Conservation (phyloP, 2,797 vertebrate species). For the Erethizon dorsatum region DNA sequence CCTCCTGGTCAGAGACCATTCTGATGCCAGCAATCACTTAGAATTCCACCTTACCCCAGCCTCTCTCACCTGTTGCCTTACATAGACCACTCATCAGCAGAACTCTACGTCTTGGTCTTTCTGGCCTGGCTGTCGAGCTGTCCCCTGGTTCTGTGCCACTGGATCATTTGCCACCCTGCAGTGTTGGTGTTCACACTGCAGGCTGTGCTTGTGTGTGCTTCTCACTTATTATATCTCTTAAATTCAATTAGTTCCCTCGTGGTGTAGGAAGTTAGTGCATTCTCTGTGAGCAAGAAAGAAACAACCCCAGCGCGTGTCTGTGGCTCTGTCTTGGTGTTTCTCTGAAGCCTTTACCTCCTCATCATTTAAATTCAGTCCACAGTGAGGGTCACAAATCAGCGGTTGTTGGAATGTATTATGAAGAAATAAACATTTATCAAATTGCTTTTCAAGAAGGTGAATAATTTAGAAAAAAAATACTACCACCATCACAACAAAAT, state of each 20-base stretch:
- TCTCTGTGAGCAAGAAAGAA: constrained; percentile 74
- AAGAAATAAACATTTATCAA: constrained; percentile 90
- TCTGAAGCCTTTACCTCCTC: not conserved
- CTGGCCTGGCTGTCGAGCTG: constrained; percentile 61
- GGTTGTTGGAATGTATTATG: constrained; percentile 87
- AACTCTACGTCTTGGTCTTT: constrained; percentile 14
- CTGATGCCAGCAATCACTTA: not conserved
- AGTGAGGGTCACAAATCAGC: constrained; percentile 84
- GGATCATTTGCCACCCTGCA: constrained; percentile 4
- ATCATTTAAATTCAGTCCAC: constrained; percentile 84
- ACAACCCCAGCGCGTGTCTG: constrained; percentile 62
- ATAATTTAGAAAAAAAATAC: constrained; percentile 86
- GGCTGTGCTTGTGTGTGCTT: constrained; percentile 71
- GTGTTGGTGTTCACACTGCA: constrained; percentile 39
- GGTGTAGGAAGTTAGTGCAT: constrained; percentile 70
- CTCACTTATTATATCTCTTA: constrained; percentile 81
- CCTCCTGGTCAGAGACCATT: not conserved
- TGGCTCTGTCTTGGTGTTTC: constrained; percentile 63
- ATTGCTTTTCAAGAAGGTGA: constrained; percentile 88
- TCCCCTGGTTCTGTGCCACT: not conserved
- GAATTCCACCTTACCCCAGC: not conserved
- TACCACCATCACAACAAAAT: constrained; percentile 81
- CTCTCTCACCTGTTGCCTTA: not conserved
- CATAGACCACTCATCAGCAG: constrained; percentile 18
- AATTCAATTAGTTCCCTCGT: constrained; percentile 87